Evolutionary conservation across 2,888 invertebrate genomes (phyloP), one percentile per base, ranked within the genome.

Genomic region (Aricia artaxerxes): DNA sequence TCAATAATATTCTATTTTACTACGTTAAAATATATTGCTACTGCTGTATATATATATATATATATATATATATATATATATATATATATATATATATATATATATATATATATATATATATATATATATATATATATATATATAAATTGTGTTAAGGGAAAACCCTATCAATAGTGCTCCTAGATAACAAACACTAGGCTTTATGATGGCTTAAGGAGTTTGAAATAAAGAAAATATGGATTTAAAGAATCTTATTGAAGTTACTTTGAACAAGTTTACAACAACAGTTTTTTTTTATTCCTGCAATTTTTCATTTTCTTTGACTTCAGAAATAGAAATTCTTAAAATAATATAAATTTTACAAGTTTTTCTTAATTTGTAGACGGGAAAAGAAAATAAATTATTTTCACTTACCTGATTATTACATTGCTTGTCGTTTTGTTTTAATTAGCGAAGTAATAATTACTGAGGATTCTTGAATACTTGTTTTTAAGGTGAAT

Each of bases 251-350:
- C 53, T 31, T 31, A 24, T 64, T 49, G 60, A 77, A 80, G 78
- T 78, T 72, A 64, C 78, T 79, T 79, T 69, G 40, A 79, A 80
- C 79, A 78, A 80, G 73, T 80, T 80, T 44, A 49, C 64, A 75
- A 78, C 60, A 35, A 72, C 72, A 40, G 53, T 24, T 49, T 44
- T 64, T 76, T 78, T 75, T 31, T 53, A 69, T 75, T 61, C 77
- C 75, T 44, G 40, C 53, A 79, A 44, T 49, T 38, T 57, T 73
- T 73, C 53, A 72, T 78, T 69, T 78, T 44, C 78, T 78, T 61
- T 79, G 16, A 16, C 76, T 73, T 31, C 31, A 75, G 76, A 35
- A 61, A 24, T 6, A 31, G 73, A 31, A 31, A 7, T 31, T 1
- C 3, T 77, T 24, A 13, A 16, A 53, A 16, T 11, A 60, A 35